A percentile compares a stretch with the other conserved stretches of the same genome.
Conservation (phyloP, 2,797 vertebrate species). For the Macropus fuliginosus region DNA sequence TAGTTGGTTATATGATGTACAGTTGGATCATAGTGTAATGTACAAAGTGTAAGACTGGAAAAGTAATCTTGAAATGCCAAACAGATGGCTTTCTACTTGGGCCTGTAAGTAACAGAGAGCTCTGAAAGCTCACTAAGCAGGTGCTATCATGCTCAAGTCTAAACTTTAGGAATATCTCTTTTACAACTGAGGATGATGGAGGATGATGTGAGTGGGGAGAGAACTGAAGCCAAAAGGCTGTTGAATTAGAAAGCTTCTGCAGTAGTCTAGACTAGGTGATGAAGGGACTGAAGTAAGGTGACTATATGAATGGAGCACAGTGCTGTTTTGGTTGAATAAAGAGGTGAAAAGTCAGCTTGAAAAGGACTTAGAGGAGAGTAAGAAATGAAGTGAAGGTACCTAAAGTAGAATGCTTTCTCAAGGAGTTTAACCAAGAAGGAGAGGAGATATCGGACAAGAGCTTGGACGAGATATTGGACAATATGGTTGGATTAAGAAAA, state of each 20-base stretch:
- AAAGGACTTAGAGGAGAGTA: not conserved
- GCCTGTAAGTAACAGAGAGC: not conserved
- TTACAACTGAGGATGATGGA: not conserved
- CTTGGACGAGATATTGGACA: not conserved
- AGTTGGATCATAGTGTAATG: not conserved
- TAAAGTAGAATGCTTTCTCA: not conserved
- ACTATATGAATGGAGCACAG: not conserved
- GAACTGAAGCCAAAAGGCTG: not conserved
- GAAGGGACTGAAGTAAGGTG: not conserved
- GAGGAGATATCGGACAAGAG: not conserved
- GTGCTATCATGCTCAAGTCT: not conserved
- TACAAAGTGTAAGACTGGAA: not conserved
- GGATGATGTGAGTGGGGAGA: not conserved
- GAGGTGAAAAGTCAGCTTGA: not conserved
- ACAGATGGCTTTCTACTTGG: not conserved
- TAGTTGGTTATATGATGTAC: not conserved
- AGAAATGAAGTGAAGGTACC: not conserved
- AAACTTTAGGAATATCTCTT: not conserved
- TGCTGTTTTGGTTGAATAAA: not conserved
- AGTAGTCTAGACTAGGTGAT: not conserved
- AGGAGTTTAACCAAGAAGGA: not conserved
- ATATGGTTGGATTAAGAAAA: not conserved
- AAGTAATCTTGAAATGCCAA: not conserved
- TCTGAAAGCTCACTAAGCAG: not conserved
- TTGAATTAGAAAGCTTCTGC: no score